These are phyloP conservation scores for Agelas oroides DNA, from an alignment of 37 sponge, comb jelly and placozoan species.

Conservation along the genomic window DNA sequence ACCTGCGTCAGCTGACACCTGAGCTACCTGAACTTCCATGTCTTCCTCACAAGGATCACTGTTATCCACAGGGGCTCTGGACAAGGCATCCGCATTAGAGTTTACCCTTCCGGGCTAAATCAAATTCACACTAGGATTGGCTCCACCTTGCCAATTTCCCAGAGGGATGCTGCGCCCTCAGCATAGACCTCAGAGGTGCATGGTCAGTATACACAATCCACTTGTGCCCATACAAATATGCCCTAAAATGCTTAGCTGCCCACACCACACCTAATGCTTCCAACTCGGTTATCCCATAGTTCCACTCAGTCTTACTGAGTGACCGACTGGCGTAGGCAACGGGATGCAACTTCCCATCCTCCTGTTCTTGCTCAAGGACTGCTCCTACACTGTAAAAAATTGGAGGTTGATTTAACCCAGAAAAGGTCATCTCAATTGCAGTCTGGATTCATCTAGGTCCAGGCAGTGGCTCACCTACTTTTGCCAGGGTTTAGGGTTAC, in stretches of 20 bases:
- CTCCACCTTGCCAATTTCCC: constrained; percentile 28
- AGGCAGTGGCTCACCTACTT: too few species aligned
- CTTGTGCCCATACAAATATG: constrained; percentile 52
- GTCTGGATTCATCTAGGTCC: too few species aligned
- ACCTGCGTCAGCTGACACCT: neutral
- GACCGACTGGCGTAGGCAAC: constrained; percentile 63
- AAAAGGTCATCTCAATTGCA: too few species aligned
- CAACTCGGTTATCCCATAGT: constrained; percentile 57
- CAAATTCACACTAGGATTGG: constrained; percentile 13
- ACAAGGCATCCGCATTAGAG: neutral
- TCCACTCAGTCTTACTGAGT: constrained; percentile 25
- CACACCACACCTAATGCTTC: constrained; percentile 61
- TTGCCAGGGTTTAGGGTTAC: too few species aligned
- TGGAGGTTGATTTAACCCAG: too few species aligned
- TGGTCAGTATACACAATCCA: constrained; percentile 54
- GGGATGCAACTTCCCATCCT: constrained; percentile 21
- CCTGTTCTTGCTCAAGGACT: constrained; percentile 36
- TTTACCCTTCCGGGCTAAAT: constrained; percentile 2
- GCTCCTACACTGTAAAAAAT: too few species aligned
- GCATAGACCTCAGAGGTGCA: constrained; percentile 21
- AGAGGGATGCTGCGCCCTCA: constrained; percentile 17
- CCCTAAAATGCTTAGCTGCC: constrained; percentile 43
- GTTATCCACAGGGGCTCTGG: neutral
- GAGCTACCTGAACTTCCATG: neutral
- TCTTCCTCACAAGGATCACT: neutral